Evolutionary conservation across 2,797 vertebrate genomes (phyloP).

Genomic region (Peromyscus attwateri): DNA sequence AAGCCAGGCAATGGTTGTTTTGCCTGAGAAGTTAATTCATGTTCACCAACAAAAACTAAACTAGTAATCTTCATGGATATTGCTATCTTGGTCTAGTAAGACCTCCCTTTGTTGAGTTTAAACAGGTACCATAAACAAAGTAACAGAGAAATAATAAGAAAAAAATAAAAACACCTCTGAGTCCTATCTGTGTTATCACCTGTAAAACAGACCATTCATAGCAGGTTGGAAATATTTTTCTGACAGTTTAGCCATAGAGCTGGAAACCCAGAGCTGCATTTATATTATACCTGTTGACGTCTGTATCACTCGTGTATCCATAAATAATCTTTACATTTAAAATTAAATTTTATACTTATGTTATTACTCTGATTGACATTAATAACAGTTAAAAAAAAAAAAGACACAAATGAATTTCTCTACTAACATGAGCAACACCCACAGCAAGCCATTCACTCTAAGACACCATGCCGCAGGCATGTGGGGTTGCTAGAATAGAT

Average conservation of each 20-base stretch:
- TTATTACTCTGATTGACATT: conserved; percentile 4
- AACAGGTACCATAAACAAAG: background rate
- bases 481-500: background rate
- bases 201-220: background rate
- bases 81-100: background rate
- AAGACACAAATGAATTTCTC: background rate
- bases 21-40: background rate
- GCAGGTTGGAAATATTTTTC: background rate
- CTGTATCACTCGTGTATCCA: background rate
- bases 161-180: background rate
- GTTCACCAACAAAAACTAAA: background rate
- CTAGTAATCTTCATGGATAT: background rate
- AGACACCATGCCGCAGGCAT: background rate
- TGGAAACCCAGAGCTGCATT: background rate
- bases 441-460: background rate
- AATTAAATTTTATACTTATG: conserved; percentile 20
- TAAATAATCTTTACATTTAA: conserved; percentile 10
- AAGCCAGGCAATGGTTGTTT: background rate
- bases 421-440: background rate
- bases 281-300: background rate
- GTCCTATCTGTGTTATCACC: background rate
- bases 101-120: background rate
- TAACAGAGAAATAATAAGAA: background rate
- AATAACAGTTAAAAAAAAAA: background rate
- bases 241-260: background rate